phyloP scores from a whole-genome alignment of 2,113 vertebrate genomes.

The Pardalotus punctatus region DNA sequence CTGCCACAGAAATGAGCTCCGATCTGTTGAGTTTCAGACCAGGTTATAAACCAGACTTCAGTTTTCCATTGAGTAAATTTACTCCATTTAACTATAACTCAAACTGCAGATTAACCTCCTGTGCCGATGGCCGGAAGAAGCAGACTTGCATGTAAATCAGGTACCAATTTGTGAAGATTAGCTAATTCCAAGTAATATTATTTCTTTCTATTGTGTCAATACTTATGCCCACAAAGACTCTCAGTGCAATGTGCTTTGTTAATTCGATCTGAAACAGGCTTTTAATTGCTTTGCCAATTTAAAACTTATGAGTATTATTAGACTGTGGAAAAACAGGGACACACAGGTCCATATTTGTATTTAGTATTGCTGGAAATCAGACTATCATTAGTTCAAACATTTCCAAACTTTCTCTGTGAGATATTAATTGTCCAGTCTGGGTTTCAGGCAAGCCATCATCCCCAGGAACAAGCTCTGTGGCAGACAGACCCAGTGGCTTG shows the following conservation, averaged over 20 bases:
- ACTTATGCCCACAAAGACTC: not conserved
- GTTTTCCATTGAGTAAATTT: not conserved
- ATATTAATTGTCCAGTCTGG: not conserved
- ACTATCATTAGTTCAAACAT: not conserved
- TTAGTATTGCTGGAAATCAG: not conserved
- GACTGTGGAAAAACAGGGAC: not conserved
- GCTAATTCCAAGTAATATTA: not conserved
- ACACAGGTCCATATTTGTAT: not conserved
- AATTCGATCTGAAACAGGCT: not conserved
- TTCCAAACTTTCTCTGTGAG: not conserved
- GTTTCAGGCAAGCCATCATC: not conserved
- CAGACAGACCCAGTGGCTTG: not conserved
- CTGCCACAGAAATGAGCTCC: not conserved
- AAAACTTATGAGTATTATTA: not conserved
- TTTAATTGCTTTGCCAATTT: not conserved
- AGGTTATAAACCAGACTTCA: not conserved
- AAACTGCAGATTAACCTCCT: not conserved
- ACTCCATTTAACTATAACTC: not conserved
- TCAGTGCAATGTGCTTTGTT: not conserved
- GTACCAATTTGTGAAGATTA: not conserved
- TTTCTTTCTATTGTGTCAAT: not conserved
- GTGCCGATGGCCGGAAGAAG: not conserved
- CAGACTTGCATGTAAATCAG: not conserved
- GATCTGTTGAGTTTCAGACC: not conserved
- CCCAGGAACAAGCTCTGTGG: not conserved